phyloP scores from a whole-genome alignment of 2,113 vertebrate species.

The Rhinichthys klamathensis region DNA sequence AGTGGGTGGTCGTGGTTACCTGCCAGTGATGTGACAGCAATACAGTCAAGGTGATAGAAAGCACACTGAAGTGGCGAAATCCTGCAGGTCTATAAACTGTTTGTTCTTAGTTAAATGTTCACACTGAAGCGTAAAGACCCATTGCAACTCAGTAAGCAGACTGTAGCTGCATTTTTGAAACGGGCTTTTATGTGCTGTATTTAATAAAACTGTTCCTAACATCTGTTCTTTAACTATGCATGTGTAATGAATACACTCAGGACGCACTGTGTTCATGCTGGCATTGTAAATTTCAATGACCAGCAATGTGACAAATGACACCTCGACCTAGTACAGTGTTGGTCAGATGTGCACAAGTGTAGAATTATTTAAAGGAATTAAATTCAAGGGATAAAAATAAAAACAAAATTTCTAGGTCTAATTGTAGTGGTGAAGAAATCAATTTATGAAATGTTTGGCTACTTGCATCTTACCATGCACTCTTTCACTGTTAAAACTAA shows the following conservation, averaged over 20 bases:
- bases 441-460: too few relatives aligned
- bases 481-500: too few relatives aligned
- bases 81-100: background rate
- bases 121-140: background rate
- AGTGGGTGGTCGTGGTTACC: constrained; percentile 28
- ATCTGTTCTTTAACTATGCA: background rate
- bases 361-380: too few relatives aligned
- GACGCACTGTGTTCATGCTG: background rate
- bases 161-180: background rate
- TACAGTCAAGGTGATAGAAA: constrained; percentile 33
- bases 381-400: too few relatives aligned
- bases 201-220: background rate
- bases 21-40: constrained; percentile 38
- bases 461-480: too few relatives aligned
- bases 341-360: background rate
- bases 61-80: constrained; percentile 4
- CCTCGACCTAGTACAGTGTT: background rate
- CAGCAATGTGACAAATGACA: background rate
- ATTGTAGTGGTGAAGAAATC: too few relatives aligned
- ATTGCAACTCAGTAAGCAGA: background rate
- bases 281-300: background rate
- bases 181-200: background rate
- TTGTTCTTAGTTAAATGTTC: constrained; percentile 3
- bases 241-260: background rate
- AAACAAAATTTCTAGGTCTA: too few relatives aligned